phyloP scores from a whole-genome alignment of 2,888 invertebrate species.

The Heliconius hortense region DNA sequence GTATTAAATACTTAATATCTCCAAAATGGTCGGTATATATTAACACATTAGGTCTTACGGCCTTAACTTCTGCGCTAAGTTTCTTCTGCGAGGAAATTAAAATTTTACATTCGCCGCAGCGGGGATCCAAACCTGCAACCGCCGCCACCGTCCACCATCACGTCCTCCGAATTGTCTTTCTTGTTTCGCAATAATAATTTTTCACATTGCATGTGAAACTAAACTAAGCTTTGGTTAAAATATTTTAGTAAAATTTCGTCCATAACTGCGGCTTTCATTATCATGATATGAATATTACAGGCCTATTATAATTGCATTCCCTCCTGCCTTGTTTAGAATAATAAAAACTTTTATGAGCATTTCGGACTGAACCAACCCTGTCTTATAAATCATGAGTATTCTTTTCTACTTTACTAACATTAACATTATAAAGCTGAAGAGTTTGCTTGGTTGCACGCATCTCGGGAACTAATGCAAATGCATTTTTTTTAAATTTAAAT shows the following conservation, averaged over 20 bases:
- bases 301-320: constrained; percentile 14
- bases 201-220: no score
- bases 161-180: no score
- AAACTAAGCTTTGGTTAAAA: no score
- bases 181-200: no score
- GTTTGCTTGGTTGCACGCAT: neutral
- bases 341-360: constrained; percentile 6
- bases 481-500: no score
- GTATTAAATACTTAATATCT: no score
- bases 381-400: neutral
- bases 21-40: neutral
- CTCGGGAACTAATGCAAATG: no score
- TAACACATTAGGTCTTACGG: neutral
- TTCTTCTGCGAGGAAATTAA: no score
- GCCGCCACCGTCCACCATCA: no score
- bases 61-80: neutral
- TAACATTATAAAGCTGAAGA: neutral
- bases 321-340: neutral
- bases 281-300: neutral
- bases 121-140: no score
- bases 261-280: constrained; percentile 2
- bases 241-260: no score
- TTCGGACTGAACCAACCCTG: neutral
- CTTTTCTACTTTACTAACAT: neutral
- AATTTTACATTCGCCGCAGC: no score